Percentiles rank a stretch among this genome's conserved stretches.
These are phyloP conservation scores for Clarias gariepinus DNA, from an alignment of 2,113 vertebrate species.

Conservation along the genomic window DNA sequence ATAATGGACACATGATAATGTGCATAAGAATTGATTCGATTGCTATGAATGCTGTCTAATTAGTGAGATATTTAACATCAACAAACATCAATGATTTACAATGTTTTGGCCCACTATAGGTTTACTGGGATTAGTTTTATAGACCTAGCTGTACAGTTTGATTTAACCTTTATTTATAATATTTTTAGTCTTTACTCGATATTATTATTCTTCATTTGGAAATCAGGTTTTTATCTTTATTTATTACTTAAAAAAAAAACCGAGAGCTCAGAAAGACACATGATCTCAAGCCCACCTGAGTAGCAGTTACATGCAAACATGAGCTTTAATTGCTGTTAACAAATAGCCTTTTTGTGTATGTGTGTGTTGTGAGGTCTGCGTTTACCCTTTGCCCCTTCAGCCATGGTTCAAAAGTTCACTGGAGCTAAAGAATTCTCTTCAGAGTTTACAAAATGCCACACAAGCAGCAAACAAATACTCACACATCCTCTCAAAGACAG, in stretches of 20 bases:
- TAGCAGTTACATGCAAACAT: conserved; percentile 23
- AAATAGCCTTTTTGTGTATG: conserved; percentile 18
- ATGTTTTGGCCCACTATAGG: neutral
- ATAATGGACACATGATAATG: neutral
- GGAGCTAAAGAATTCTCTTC: conserved; percentile 16
- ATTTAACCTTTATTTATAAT: neutral
- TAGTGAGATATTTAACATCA: neutral
- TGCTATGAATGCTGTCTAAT: neutral
- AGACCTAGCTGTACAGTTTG: neutral
- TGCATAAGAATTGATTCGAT: neutral
- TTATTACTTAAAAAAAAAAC: neutral
- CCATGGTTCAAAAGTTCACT: conserved; percentile 38
- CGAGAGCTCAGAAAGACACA: neutral
- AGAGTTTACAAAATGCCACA: neutral
- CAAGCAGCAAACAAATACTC: conserved; percentile 22
- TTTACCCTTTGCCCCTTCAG: conserved; percentile 29
- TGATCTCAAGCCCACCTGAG: neutral
- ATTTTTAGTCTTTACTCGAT: neutral
- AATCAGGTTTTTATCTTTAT: neutral
- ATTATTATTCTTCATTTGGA: neutral
- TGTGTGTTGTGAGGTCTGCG: neutral
- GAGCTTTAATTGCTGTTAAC: conserved; percentile 26
- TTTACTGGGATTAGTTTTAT: neutral
- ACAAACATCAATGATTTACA: neutral
- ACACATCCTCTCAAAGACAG: conserved; percentile 10